A percentile compares a stretch with the other conserved stretches of the same genome.
Evolutionary conservation across 2,797 vertebrate genomes (phyloP).

Genomic region (Pipistrellus nathusii): DNA sequence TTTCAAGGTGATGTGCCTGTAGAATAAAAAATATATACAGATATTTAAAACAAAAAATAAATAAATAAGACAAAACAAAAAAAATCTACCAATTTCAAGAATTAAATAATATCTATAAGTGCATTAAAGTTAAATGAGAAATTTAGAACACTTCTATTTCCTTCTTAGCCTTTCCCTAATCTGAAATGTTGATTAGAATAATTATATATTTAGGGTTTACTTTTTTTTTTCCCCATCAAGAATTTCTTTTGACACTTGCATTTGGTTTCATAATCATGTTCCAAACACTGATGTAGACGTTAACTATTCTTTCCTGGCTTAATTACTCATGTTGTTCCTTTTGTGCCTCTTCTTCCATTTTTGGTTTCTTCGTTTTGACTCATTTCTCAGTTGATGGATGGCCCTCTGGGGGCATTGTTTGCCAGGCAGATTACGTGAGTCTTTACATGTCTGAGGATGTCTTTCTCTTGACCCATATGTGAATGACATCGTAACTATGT

Average conservation of each 20-base stretch:
- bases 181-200: conserved; percentile 39
- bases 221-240: neutral
- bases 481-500: conserved; percentile 49
- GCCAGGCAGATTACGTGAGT: conserved; percentile 32
- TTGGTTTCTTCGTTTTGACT: conserved; percentile 64
- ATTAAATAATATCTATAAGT: neutral
- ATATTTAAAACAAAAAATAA: neutral
- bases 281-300: conserved; percentile 58
- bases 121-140: neutral
- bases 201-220: neutral
- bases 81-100: neutral
- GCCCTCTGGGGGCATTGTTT: conserved; percentile 39
- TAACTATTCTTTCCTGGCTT: conserved; percentile 1
- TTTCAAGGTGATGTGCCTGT: neutral
- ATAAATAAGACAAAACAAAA: neutral
- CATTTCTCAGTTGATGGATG: conserved; percentile 50
- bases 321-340: conserved; percentile 57
- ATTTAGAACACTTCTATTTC: neutral
- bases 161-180: neutral
- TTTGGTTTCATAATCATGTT: conserved; percentile 25
- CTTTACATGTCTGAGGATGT: conserved; percentile 67
- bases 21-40: neutral
- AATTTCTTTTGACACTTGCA: conserved; percentile 30
- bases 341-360: neutral
- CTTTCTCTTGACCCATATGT: conserved; percentile 66